A percentile compares a stretch with the other conserved stretches of the same genome.
These are phyloP conservation scores for Labrus mixtus DNA, from an alignment of 2,113 vertebrate species.

Conservation along the genomic window DNA sequence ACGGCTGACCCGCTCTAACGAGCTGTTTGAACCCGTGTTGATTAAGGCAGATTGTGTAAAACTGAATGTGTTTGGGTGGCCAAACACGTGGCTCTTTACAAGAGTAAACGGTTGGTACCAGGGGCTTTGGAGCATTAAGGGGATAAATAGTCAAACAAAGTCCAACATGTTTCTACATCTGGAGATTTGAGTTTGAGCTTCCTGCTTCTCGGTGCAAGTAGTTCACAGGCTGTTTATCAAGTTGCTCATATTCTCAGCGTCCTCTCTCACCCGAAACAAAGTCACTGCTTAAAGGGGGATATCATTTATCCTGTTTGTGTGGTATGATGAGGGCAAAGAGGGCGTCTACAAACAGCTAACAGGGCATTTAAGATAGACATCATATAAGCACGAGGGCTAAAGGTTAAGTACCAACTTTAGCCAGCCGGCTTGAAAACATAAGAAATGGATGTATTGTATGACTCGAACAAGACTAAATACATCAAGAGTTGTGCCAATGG, in stretches of 20 bases:
- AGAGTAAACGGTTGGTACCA: constrained; percentile 35
- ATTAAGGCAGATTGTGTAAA: constrained; percentile 58
- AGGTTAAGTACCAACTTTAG: no score
- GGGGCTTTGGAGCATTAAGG: constrained; percentile 42
- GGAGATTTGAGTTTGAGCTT: constrained; percentile 24
- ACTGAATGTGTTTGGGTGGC: constrained; percentile 19
- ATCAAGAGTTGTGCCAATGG: not conserved
- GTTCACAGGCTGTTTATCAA: constrained; percentile 38
- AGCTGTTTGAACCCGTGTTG: constrained; percentile 17
- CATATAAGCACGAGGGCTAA: not conserved
- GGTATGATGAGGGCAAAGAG: not conserved
- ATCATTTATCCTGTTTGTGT: constrained; percentile 11
- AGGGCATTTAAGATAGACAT: not conserved
- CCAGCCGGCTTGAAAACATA: no score
- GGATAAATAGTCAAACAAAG: constrained; percentile 58
- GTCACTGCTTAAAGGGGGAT: no score
- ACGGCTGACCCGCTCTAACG: constrained; percentile 13
- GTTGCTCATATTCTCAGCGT: not conserved
- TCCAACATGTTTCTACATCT: constrained; percentile 25
- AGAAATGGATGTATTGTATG: no score
- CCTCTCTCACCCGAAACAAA: not conserved
- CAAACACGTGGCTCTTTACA: constrained; percentile 41
- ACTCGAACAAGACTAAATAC: no score
- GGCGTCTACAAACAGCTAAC: not conserved
- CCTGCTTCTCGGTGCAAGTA: not conserved